Conservation (phyloP, 2,888 invertebrate species). For the Apotomis capreana region DNA sequence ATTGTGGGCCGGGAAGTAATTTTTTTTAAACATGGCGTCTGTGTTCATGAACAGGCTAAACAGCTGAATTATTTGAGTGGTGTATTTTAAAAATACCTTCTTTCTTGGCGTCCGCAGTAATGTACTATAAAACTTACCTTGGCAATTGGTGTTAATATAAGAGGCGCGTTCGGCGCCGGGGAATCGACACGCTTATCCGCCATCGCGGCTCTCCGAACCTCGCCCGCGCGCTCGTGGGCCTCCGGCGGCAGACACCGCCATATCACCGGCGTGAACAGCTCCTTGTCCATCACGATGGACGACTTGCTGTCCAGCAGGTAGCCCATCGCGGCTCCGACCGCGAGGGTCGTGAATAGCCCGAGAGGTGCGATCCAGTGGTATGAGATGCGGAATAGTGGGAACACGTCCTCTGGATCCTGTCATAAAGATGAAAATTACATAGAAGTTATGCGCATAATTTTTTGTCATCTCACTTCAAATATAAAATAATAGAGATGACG, state of each 20-base stretch:
- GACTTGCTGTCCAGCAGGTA: conserved; percentile 61
- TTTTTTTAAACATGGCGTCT: too few relatives aligned
- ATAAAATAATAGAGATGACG: too few relatives aligned
- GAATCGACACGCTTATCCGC: conserved; percentile 46
- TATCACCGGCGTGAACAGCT: conserved; percentile 69
- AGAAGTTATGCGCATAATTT: too few relatives aligned
- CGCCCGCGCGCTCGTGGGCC: conserved; percentile 59
- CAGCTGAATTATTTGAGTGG: too few relatives aligned
- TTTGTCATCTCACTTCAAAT: too few relatives aligned
- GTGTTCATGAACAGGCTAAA: too few relatives aligned
- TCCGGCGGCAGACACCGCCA: conserved; percentile 66
- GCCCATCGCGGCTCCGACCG: conserved; percentile 87
- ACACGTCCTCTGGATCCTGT: conserved; percentile 80
- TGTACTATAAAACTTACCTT: conserved; percentile 42
- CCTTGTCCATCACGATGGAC: conserved; percentile 64
- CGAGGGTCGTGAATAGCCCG: conserved; percentile 86
- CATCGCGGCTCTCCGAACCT: conserved; percentile 50
- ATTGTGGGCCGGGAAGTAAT: too few relatives aligned
- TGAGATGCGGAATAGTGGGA: conserved; percentile 89
- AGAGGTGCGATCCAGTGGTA: conserved; percentile 92
- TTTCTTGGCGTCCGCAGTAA: too few relatives aligned
- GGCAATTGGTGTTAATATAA: conserved; percentile 59
- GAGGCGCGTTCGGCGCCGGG: conserved; percentile 61
- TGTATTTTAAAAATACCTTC: too few relatives aligned
- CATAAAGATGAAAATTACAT: too few relatives aligned